Evolutionary conservation across 2,797 vertebrate species (phyloP), one percentile per base, ranked within the genome.

Genomic region (Sebastes steindachneri): DNA sequence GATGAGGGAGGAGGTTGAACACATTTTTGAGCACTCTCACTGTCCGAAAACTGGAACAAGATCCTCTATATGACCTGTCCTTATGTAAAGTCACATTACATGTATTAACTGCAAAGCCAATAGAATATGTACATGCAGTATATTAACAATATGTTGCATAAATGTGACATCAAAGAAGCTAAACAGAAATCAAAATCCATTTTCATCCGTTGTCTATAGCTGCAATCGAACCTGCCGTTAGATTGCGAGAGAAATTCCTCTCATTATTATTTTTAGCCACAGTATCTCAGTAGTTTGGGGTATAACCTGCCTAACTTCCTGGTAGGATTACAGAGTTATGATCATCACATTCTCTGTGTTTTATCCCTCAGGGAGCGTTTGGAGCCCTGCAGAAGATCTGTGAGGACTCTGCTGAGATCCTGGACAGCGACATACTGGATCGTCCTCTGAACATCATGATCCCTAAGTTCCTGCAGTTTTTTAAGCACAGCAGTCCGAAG

Each of bases 371-470:
- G 98, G 98, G 98, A 57, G 97, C 98, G 0, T 99, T 99, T 83
- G 98, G 98, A 0, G 98, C 98, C 58, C 96, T 99, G 86, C 98
- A 99, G 94, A 99, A 99, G 90, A 99, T 99, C 83, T 99, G 98
- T 64, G 98, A 99, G 94, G 98, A 99, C 94, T 99, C 98, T 8
- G 97, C 98, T 11, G 98, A 99, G 95, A 98, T 99, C 93, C 95
- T 99, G 92, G 98, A 99, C 95, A 99, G 98, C 15, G 98, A 99
- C 92, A 94, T 98, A 75, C 94, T 99, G 91, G 97, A 99, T 82
- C 97, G 97, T 54, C 98, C 98, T 6, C 97, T 99, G 51, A 99
- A 99, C 94, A 96, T 99, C 90, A 99, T 99, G 98, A 99, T 99
- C 89, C 98, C 98, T 5, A 99, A 99, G 71, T 99, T 99, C 91